These are phyloP conservation scores for Contarinia nasturtii DNA, from an alignment of 1,140 invertebrate species.

Conservation along the genomic window DNA sequence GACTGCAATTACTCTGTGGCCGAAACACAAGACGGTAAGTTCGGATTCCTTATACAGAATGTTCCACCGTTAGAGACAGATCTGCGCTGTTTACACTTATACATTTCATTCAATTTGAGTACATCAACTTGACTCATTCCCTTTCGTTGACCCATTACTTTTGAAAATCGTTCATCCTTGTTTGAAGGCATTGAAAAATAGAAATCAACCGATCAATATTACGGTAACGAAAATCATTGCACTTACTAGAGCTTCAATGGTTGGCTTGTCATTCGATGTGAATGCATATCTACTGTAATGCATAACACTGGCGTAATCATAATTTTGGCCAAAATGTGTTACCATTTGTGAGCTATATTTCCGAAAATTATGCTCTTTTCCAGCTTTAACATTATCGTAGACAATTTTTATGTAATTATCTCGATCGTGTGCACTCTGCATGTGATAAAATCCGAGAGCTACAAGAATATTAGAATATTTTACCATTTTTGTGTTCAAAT, in stretches of 20 bases:
- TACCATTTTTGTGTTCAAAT: neutral
- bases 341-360: slow-evolving; percentile 27
- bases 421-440: slow-evolving; percentile 47
- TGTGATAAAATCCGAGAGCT: slow-evolving; percentile 45
- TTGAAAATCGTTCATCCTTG: too few relatives aligned
- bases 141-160: too few relatives aligned
- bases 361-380: slow-evolving; percentile 31
- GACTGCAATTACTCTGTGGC: too few relatives aligned
- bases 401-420: slow-evolving; percentile 43
- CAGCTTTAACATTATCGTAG: slow-evolving; percentile 44
- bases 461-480: slow-evolving; percentile 7
- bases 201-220: too few relatives aligned
- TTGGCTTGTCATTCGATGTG: slow-evolving; percentile 44
- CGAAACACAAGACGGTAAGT: too few relatives aligned
- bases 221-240: too few relatives aligned
- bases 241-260: slow-evolving; percentile 31
- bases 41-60: too few relatives aligned
- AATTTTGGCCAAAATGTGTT: slow-evolving; percentile 27
- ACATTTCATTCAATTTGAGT: too few relatives aligned
- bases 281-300: slow-evolving; percentile 50
- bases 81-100: too few relatives aligned
- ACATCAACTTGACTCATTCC: too few relatives aligned
- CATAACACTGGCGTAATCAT: slow-evolving; percentile 49
- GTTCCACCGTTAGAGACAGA: too few relatives aligned
- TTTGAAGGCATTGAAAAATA: too few relatives aligned